phyloP scores from a whole-genome alignment of 2,113 vertebrate species.

The Phylloscopus trochilus region DNA sequence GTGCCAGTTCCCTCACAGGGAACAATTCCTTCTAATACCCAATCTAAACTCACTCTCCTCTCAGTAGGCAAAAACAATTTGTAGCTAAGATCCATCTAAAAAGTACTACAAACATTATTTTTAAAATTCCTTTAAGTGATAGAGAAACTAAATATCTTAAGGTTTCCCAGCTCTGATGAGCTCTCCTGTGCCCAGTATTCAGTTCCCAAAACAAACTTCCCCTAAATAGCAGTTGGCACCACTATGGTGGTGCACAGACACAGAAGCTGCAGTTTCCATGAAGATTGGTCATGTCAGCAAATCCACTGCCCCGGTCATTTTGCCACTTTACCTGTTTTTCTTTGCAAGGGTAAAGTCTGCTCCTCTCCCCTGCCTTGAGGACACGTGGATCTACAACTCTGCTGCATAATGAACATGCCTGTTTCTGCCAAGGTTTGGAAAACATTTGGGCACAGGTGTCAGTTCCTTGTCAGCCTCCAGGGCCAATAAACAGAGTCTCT shows the following conservation, averaged over 20 bases:
- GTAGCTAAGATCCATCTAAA: not conserved
- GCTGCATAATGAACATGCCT: not conserved
- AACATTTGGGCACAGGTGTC: constrained; percentile 63
- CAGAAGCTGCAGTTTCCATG: not conserved
- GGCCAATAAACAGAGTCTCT: constrained; percentile 38
- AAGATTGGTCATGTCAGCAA: not conserved
- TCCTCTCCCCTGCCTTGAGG: not conserved
- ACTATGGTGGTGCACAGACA: not conserved
- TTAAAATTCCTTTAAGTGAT: not conserved
- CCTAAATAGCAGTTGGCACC: not conserved
- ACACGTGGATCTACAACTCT: not conserved
- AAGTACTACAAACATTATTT: not conserved
- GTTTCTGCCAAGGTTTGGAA: constrained; percentile 18
- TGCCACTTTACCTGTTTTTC: not conserved
- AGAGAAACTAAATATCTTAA: not conserved
- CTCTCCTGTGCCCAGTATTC: not conserved
- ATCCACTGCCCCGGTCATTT: not conserved
- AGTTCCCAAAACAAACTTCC: not conserved
- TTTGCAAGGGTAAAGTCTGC: not conserved
- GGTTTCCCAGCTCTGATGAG: not conserved
- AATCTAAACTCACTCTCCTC: not conserved
- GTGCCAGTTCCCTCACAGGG: not conserved
- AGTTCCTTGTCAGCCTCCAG: constrained; percentile 44
- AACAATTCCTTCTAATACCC: not conserved
- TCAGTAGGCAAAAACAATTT: not conserved